Base-by-base conservation (phyloP, 2,797 vertebrate species). In the Lemur catta region DNA sequence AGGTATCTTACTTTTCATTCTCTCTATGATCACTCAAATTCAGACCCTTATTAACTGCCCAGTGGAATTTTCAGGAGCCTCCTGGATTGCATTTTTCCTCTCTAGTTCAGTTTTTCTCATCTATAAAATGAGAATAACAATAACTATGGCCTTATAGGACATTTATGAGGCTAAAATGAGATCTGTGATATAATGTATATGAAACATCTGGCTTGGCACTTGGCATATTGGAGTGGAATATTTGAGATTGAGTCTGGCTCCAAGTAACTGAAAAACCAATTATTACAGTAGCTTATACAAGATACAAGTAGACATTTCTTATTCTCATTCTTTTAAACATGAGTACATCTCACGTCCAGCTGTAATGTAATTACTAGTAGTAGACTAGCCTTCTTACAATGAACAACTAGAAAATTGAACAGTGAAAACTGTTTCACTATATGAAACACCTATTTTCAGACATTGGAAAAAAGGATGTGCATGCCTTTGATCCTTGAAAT, bases 371-470 rank as follows among this genome's bases (percentile, higher is more conserved):
- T 89, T 50, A 75, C 50, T 65, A 20, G 22, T 80, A 81, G 13
- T 50, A 55, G 61, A 30, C 75, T 65, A 78, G 4, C 12, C 71
- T 69, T 88, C 38, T 75, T 69, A 84, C 18, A 24, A 69, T 55
- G 82, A 93, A 81, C 33, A 91, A n/a, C n/a, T 65, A 81, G 46
- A 89, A 84, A 95, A 74, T 4, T 30, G 61, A 95, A n/a, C 52
- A 81, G 86, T 24, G 22, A 57, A 57, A 57, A 57, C 55, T 57
- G 55, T 57, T 57, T 57, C 55, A 90, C 11, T 86, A 20, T 41
- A 76, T 59, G 30, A 65, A 59, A 63, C 33, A 63, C 67, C 10
- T 74, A 33, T 85, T 97, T 93, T 84, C 12, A 93, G 30, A 89
- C 18, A 71, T 22, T 63, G 30, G 15, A 35, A 12, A 85, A 92